Conservation (phyloP, 2,797 vertebrate species). For the Myiotriccus ornatus region DNA sequence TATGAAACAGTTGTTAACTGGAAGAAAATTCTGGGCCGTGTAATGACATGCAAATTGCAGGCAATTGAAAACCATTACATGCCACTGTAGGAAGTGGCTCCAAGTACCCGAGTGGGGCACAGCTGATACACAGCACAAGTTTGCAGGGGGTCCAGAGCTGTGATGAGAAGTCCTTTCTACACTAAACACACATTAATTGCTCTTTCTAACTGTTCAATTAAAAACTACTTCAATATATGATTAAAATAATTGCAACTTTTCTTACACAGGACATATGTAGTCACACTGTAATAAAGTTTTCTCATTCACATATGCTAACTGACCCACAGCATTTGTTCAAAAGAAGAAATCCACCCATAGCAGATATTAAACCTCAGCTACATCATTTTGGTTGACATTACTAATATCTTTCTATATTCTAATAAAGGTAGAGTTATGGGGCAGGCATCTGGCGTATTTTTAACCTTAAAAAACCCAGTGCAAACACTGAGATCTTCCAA, state of each 20-base stretch:
- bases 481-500: background rate
- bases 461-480: background rate
- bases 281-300: background rate
- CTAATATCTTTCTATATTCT: background rate
- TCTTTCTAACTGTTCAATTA: background rate
- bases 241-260: background rate
- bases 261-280: background rate
- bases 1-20: background rate
- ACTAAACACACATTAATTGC: background rate
- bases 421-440: background rate
- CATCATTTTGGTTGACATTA: background rate
- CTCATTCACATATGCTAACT: background rate
- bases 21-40: background rate
- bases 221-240: background rate
- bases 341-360: background rate
- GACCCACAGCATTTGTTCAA: background rate
- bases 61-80: background rate
- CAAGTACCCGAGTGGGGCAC: background rate
- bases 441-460: background rate
- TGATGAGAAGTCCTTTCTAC: background rate
- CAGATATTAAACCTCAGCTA: background rate
- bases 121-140: background rate
- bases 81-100: background rate
- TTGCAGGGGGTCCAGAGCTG: background rate
- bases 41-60: constrained; percentile 11